A percentile compares a stretch with the other conserved stretches of the same genome.
Evolutionary conservation across 2,113 vertebrate species (phyloP).

Genomic region (Aspiorhynchus laticeps): DNA sequence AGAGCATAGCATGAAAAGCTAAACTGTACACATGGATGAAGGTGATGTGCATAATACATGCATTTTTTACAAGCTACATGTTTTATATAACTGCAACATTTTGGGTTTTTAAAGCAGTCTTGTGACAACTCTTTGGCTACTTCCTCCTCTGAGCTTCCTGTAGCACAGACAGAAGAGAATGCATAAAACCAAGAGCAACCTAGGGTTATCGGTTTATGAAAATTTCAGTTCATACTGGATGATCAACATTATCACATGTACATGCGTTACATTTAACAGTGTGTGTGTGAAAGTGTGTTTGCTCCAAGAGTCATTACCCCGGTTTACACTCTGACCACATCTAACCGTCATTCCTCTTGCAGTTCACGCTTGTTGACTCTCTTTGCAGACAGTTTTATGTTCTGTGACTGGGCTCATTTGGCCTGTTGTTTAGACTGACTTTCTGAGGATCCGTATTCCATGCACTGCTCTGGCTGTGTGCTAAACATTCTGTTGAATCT

Average conservation of each 20-base stretch:
- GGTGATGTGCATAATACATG: background rate
- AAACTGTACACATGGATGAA: background rate
- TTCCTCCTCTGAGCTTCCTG: constrained; percentile 54
- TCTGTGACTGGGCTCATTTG: background rate
- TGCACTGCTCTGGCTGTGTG: background rate
- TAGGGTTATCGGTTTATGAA: background rate
- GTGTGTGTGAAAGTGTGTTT: background rate
- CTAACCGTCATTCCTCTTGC: constrained; percentile 63
- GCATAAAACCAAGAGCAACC: background rate
- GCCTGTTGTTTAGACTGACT: background rate
- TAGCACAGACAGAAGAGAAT: background rate
- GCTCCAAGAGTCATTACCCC: background rate
- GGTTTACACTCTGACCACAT: constrained; percentile 11
- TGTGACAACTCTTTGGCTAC: background rate
- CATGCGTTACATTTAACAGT: background rate
- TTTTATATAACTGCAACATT: background rate
- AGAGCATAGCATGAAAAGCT: background rate
- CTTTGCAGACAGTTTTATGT: constrained; percentile 22
- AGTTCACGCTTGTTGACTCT: constrained; percentile 59
- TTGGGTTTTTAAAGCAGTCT: background rate
- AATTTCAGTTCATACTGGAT: background rate
- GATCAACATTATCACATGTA: background rate
- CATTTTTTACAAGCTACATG: background rate
- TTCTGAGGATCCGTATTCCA: background rate
- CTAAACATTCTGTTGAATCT: background rate